Evolutionary conservation across 1,140 invertebrate genomes (phyloP), one percentile per base, ranked within the genome.

Genomic region (Popillia japonica): DNA sequence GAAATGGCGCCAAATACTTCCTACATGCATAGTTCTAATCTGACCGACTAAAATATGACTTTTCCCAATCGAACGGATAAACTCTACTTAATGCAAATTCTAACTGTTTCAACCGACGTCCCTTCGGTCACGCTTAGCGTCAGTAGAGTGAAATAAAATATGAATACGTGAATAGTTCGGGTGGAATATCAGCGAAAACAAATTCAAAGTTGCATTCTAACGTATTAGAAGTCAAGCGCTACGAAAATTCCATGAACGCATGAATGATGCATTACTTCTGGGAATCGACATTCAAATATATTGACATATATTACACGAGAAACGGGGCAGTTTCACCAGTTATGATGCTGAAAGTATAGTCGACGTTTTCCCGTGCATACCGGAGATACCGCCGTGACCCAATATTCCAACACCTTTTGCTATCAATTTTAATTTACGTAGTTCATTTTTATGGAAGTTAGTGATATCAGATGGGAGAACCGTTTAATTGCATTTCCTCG

Each of bases 251-350:
- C 17, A 10, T 14, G 72, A 7, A 14, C 72, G 72, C 72, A 74
- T 74, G 72, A 74, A 74, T 74, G 72, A 74, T 74, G 41, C 72
- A 74, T 74, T 74, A 74, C 72, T 74, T 74, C 72, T 74, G 72
- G 72, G 72, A 74, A 9, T 34, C 41, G 41, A 74, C 72, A 41
- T 74, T 74, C 72, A 74, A 74, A 74, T 74, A 74, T 74, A 74
- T 74, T 74, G 72, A 74, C 72, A 74, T 74, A 74, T 74, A 34
- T 74, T 41, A 74, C 72, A 41, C 11, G 72, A 40, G 72, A 74
- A n/a, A 17, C 72, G 34, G 40, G 72, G 72, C 17, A 20, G 40
- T 74, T 22, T 22, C 42, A n/a, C 41, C 72, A n/a, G 72, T 74
- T 68, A 68, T 68, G 61, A 68, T 27, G 61, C 22, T 68, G 17